Evolutionary conservation across 2,113 vertebrate species (phyloP).

Genomic region (Heterotilapia buettikoferi): DNA sequence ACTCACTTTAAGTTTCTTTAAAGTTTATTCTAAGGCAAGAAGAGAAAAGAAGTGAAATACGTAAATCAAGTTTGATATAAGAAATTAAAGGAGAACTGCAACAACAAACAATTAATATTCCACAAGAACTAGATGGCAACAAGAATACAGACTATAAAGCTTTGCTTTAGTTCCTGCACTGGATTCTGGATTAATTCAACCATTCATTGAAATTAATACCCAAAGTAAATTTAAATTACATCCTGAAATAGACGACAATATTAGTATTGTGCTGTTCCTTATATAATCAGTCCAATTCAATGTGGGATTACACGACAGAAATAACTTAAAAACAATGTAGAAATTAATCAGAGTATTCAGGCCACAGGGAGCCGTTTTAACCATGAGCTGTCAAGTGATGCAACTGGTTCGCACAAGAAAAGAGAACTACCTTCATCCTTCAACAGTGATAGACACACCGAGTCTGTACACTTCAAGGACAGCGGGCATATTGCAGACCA

Average conservation of each 20-base stretch:
- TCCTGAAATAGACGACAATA: neutral
- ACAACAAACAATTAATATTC: neutral
- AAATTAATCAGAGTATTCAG: slow-evolving; percentile 18
- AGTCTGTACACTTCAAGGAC: neutral
- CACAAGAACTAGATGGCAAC: neutral
- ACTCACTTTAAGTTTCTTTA: neutral
- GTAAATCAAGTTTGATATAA: neutral
- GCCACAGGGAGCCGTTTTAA: neutral
- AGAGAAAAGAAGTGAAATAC: neutral
- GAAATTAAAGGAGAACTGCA: neutral
- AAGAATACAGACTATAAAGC: neutral
- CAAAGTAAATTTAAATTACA: neutral
- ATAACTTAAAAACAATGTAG: neutral
- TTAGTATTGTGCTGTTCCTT: neutral
- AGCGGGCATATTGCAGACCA: neutral
- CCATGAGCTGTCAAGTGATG: neutral
- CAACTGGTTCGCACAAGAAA: neutral
- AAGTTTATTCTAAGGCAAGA: neutral
- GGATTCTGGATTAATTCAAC: neutral
- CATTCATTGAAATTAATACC: slow-evolving; percentile 4
- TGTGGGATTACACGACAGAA: slow-evolving; percentile 17
- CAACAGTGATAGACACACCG: neutral
- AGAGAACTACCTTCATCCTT: neutral
- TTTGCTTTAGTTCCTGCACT: neutral
- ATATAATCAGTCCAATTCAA: neutral